Evolutionary conservation across 1,140 invertebrate genomes (phyloP), one percentile per base, ranked within the genome.

Genomic region (Lepidurus arcticus): DNA sequence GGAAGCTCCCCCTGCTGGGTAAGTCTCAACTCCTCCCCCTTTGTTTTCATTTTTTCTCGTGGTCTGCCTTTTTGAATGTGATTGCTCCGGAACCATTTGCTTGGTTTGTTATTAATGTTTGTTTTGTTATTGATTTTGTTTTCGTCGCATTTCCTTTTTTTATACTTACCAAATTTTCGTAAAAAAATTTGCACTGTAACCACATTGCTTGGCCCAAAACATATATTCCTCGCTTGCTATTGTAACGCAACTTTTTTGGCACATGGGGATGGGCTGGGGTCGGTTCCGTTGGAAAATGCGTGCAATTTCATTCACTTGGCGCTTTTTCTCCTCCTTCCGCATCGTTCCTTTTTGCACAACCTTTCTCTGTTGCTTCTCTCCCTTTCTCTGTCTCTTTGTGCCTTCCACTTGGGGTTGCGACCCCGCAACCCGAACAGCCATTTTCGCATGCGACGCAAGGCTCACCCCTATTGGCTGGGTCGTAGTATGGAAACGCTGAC

Each of bases 401-500:
- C 73, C 75, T 42, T 44, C 78, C 53, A 65, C 53, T 65, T 34
- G 53, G 53, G 53, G 16, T 65, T 65, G 53, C 21, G 43, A 24
- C 43, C 74, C n/a, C 73, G 74, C 73, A 24, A 24, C 74, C n/a
- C 45, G 74, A 44, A 16, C 76, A 81, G 76, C 80, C 77, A 81
- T 78, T 78, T 81, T 74, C 73, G 78, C 26, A 44, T 77, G 73
- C 76, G 79, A 76, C 73, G 65, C 74, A 80, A 77, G n/a, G 45
- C 79, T 76, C 79, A 80, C 77, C 77, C 79, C 76, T 81, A 79
- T 78, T 80, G 80, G 79, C 73, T 81, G 75, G 80, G 81, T 21
- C 80, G 81, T 76, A 82, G 81, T 79, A 81, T 82, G 81, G 81
- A 82, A 45, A 79, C 79, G 43, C 65, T 81, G 73, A 79, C 74